Evolutionary conservation across 2,113 vertebrate species (phyloP).

Genomic region (Hippocampus comes): DNA sequence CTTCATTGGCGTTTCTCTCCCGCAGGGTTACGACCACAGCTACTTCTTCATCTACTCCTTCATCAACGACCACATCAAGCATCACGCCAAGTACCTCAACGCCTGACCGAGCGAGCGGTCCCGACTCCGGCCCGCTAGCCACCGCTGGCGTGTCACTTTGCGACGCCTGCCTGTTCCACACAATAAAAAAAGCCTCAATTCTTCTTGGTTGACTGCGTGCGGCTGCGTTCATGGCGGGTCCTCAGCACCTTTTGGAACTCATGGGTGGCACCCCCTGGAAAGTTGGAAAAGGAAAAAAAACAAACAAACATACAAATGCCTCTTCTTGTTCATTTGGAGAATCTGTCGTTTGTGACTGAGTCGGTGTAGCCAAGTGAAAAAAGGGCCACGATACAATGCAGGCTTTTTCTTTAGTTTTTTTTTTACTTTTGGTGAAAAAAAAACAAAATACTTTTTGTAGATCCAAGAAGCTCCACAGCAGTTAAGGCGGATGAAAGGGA

Average conservation of each 20-base stretch:
- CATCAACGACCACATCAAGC: conserved; percentile 89
- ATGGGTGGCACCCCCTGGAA: neutral
- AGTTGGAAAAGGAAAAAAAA: no score
- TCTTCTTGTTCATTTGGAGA: no score
- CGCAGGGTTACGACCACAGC: conserved; percentile 95
- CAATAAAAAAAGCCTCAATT: neutral
- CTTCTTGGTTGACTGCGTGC: neutral
- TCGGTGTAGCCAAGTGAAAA: no score
- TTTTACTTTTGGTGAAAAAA: neutral
- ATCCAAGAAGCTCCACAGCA: conserved; percentile 74
- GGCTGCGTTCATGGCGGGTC: no score
- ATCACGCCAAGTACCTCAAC: conserved; percentile 92
- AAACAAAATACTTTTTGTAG: conserved; percentile 23
- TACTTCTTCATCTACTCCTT: conserved; percentile 95
- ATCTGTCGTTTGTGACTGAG: no score
- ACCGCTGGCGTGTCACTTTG: neutral
- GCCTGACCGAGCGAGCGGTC: conserved; percentile 58
- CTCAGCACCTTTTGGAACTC: no score
- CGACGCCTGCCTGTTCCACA: neutral
- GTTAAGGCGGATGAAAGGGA: conserved; percentile 51
- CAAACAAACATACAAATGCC: no score
- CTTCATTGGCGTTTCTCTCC: neutral
- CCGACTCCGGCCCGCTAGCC: neutral
- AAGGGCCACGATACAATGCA: neutral
- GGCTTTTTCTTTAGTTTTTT: neutral